Base-by-base conservation (phyloP, 2,888 invertebrate species). In the Neocrepidodera transversa region DNA sequence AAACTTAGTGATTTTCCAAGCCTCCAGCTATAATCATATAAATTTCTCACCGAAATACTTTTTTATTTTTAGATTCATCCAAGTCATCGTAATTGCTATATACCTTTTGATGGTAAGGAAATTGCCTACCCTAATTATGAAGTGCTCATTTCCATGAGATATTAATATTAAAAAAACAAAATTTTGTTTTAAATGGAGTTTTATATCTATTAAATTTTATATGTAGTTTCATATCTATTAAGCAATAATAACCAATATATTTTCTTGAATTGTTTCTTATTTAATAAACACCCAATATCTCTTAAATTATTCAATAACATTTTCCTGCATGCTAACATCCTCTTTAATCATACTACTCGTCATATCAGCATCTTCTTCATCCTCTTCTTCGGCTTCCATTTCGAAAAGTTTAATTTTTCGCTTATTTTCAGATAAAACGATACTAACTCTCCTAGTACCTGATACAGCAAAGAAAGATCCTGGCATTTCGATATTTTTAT, bases 321-420 rank as follows among this genome's bases (percentile, higher is more conserved):
- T 54, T 10, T 69, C 67, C 43, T 66, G 66, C 68, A 69, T 68
- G 52, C 67, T 68, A 35, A 67, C 56, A 26, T 72, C 69, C 43
- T 67, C 65, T 54, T 66, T 60, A 16, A 58, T 40, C 4, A 70
- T 70, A 63, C 71, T 75, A 35, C 63, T 73, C 1, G 76, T 75
- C 67, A 77, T 80, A 14, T 82, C 82, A 2, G 79, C 86, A 50
- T 90, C 90, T 54, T 94, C 95, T 63, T 96, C 95, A 57, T 93
- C 93, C 56, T 92, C 92, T 17, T 93, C 95, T 74, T 95, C 95
- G 0, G 89, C 91, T 81, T 96, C 96, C 88, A 95, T 95, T 78
- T 96, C 94, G 76, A 92, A 92, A 45, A 95, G 84, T 62, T 93
- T 84, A 38, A 96, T 90, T 77, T 93, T 91, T 59, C 92, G 86